Percentiles rank a stretch among this genome's conserved stretches.
phyloP scores from a whole-genome alignment of 2,797 vertebrate genomes.

The Chaenodraco wilsoni region DNA sequence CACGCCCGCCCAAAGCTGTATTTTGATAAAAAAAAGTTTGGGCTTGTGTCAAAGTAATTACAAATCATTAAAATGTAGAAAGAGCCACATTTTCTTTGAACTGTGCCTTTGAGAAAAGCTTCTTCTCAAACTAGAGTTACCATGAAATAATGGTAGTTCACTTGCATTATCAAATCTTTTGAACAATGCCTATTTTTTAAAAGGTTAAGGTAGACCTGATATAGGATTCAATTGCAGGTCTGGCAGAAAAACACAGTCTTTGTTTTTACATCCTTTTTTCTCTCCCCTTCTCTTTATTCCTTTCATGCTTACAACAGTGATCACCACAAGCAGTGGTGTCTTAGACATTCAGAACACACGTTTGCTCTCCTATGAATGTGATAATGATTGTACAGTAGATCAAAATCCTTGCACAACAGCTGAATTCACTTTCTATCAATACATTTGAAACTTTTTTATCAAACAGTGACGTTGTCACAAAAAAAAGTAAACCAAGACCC shows the following conservation, averaged over 20 bases:
- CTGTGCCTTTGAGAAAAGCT: constrained; percentile 53
- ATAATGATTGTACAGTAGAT: constrained; percentile 1
- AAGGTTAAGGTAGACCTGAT: constrained; percentile 21
- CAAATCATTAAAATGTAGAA: constrained; percentile 71
- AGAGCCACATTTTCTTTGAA: constrained; percentile 66
- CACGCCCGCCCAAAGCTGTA: constrained; percentile 56
- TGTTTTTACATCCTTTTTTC: not conserved
- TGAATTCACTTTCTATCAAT: constrained; percentile 4
- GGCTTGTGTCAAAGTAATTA: constrained; percentile 69
- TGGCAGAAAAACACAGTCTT: not conserved
- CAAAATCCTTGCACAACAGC: not conserved
- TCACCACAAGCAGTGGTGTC: constrained; percentile 2
- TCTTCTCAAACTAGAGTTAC: constrained; percentile 32
- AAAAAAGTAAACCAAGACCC: constrained; percentile 8
- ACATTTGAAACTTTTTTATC: not conserved
- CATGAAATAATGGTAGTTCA: constrained; percentile 38
- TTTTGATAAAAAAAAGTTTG: constrained; percentile 68
- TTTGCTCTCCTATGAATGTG: not conserved
- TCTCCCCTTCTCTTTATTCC: not conserved
- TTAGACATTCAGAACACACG: not conserved
- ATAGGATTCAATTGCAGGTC: constrained; percentile 25
- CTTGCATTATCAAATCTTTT: constrained; percentile 21
- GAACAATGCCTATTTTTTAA: constrained; percentile 22
- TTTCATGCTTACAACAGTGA: constrained; percentile 1
- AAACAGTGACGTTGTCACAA: not conserved